Evolutionary conservation across 2,797 vertebrate species (phyloP).

Genomic region (Catharus ustulatus): DNA sequence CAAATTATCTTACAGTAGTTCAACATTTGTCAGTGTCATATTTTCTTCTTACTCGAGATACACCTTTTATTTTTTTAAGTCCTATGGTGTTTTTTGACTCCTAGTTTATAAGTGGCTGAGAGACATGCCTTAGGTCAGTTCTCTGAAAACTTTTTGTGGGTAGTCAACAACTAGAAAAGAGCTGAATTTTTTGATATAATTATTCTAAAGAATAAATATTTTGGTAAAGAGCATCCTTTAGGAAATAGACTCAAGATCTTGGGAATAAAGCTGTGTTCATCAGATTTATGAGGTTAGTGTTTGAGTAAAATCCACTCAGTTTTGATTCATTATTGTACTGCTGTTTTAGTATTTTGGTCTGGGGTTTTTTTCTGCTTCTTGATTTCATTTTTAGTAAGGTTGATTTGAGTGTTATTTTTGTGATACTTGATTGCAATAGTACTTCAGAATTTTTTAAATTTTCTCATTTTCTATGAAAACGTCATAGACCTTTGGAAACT

Average conservation of each 20-base stretch:
- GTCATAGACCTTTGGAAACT: not conserved
- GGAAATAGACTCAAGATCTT: not conserved
- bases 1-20: not conserved
- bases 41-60: not conserved
- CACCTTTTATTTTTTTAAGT: accelerated
- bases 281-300: not conserved
- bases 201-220: not conserved
- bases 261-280: not conserved
- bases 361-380: not conserved
- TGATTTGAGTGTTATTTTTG: not conserved
- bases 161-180: not conserved
- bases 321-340: not conserved
- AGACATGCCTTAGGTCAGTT: not conserved
- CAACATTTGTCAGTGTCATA: not conserved
- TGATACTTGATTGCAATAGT: not conserved
- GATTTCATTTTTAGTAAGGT: not conserved
- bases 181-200: not conserved
- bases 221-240: not conserved
- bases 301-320: not conserved
- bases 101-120: not conserved
- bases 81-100: not conserved
- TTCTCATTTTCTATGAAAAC: not conserved
- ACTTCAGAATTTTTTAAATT: not conserved
- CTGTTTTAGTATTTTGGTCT: not conserved
- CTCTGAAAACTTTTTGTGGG: not conserved